Conservation (phyloP, 2,113 vertebrate species). For the Apodemus sylvaticus region DNA sequence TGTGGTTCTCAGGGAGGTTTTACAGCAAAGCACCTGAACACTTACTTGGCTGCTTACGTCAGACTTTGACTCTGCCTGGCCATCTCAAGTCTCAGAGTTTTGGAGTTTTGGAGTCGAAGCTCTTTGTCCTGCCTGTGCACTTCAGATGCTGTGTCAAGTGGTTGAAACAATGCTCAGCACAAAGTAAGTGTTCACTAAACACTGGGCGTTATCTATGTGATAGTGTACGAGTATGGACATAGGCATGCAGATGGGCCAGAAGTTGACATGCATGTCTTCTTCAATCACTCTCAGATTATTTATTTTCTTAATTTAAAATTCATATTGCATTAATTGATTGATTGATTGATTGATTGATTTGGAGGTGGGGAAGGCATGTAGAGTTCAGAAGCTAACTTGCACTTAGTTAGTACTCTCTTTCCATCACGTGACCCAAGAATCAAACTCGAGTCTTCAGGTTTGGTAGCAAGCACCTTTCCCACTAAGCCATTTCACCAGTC, state of each 20-base stretch:
- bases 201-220: not conserved
- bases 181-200: not conserved
- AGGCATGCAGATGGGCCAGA: not conserved
- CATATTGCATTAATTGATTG: too few species aligned
- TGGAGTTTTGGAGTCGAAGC: not conserved
- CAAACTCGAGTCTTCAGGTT: not conserved
- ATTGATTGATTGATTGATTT: not conserved
- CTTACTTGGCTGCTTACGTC: not conserved
- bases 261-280: not conserved
- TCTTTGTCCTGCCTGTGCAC: not conserved
- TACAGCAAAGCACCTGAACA: not conserved
- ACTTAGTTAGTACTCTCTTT: not conserved
- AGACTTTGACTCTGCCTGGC: not conserved
- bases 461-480: not conserved
- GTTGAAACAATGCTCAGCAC: not conserved
- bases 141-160: not conserved
- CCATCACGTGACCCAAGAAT: not conserved
- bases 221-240: not conserved
- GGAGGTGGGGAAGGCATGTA: not conserved
- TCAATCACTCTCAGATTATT: not conserved
- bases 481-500: not conserved
- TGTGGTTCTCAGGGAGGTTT: too few species aligned
- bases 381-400: not conserved
- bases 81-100: not conserved
- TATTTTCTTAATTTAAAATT: not conserved